These are phyloP conservation scores for Myiozetetes cayanensis DNA, from an alignment of 2,113 vertebrate species.

Conservation along the genomic window DNA sequence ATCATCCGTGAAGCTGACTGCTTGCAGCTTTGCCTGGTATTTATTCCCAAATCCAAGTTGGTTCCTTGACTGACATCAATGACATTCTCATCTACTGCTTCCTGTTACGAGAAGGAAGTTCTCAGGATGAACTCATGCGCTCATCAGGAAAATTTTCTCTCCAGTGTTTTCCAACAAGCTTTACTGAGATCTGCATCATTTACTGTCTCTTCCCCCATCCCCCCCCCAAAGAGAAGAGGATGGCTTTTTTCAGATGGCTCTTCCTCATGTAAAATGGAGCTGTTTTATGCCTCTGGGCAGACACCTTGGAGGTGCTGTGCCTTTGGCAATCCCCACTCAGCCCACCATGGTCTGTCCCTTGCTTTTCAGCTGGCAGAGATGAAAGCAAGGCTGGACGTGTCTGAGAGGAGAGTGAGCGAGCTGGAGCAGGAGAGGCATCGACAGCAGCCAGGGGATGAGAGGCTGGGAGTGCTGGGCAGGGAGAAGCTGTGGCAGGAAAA, in stretches of 20 bases:
- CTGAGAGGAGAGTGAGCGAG: not conserved
- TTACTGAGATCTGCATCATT: not conserved
- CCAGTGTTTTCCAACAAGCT: not conserved
- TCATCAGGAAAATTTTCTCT: not conserved
- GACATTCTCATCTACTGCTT: not conserved
- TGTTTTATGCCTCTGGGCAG: not conserved
- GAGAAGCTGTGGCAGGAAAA: not conserved
- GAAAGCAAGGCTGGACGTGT: constrained; percentile 41
- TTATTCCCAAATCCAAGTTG: not conserved
- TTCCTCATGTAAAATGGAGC: not conserved
- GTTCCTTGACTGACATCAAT: not conserved
- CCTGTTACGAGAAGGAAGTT: not conserved
- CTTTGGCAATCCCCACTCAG: not conserved
- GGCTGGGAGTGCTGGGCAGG: not conserved
- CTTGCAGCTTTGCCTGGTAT: not conserved
- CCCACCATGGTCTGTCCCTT: not conserved
- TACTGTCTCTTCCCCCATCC: not conserved
- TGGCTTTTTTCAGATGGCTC: not conserved
- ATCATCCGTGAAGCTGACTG: not conserved
- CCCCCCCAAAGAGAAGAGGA: not conserved
- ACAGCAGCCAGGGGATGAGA: not conserved
- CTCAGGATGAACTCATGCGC: not conserved
- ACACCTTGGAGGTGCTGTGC: not conserved
- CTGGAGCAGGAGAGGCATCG: not conserved
- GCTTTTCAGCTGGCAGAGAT: constrained; percentile 68